Evolutionary conservation across 2,113 vertebrate species (phyloP).

Genomic region (Lucifuga dentata): DNA sequence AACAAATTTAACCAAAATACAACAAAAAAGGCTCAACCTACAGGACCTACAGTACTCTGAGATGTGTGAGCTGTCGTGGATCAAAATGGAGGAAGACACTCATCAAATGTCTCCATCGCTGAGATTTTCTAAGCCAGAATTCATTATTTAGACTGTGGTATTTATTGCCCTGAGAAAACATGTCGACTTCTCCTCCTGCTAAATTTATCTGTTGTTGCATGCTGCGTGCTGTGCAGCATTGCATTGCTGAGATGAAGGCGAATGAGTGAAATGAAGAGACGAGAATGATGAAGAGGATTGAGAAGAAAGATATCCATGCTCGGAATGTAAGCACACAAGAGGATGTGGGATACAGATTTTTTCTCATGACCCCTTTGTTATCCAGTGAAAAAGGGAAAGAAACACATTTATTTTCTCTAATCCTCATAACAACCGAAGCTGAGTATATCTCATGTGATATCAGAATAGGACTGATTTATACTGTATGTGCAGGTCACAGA

Average conservation of each 20-base stretch:
- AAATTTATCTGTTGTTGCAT: constrained; percentile 57
- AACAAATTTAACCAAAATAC: no score
- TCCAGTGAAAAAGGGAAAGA: constrained; percentile 14
- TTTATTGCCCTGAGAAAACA: constrained; percentile 59
- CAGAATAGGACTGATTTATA: constrained; percentile 36
- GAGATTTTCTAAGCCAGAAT: constrained; percentile 54
- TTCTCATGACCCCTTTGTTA: constrained; percentile 70
- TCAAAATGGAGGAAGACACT: constrained; percentile 34
- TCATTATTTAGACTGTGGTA: constrained; percentile 45
- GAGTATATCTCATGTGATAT: constrained; percentile 51
- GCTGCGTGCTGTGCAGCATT: constrained; percentile 54
- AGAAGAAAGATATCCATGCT: constrained; percentile 61
- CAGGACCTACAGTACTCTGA: no score
- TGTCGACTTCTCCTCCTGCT: constrained; percentile 40
- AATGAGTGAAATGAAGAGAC: constrained; percentile 50
- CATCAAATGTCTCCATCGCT: constrained; percentile 62
- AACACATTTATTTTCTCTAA: constrained; percentile 5
- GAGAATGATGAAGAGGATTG: constrained; percentile 29
- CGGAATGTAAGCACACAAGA: constrained; percentile 67
- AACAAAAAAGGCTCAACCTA: no score
- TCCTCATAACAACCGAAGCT: constrained; percentile 29
- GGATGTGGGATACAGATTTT: constrained; percentile 75
- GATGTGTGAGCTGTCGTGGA: constrained; percentile 35
- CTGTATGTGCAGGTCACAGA: constrained; percentile 2
- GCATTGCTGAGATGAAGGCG: constrained; percentile 52